Evolutionary conservation across 2,888 invertebrate species (phyloP), one percentile per base, ranked within the genome.

Genomic region (Didymodactylos carnosus): DNA sequence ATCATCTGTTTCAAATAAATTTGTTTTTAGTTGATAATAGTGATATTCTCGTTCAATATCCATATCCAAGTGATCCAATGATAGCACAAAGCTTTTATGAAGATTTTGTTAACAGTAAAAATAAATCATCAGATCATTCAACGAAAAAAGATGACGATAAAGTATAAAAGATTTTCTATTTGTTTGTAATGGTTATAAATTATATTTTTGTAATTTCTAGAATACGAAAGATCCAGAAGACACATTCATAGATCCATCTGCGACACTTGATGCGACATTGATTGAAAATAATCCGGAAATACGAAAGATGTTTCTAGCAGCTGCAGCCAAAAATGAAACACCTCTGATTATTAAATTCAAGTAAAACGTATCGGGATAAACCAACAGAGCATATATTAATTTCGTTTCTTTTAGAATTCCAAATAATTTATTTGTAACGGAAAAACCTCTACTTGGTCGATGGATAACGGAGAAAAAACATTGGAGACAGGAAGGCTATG

Each of bases 401-500:
- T n/a, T 39, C 6, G 49, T 51, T 39, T 25, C 1, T n/a, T 70
- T 70, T 41, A 78, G 73, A 70, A 71, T 80, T 19, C 81, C 83
- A 70, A 75, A 77, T n/a, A 78, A 80, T 73, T 79, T 80, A 14
- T 76, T 81, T 76, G 81, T 82, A 75, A 79, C 80, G 72, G 83
- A 83, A 75, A 81, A 82, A 72, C 83, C 83, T n/a, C 78, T 80
- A 73, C 77, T 83, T 35, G 82, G 80, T 19, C 76, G 81, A 27
- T 83, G 83, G 83, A 81, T 82, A 73, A 77, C 78, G 11, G 76
- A 78, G 8, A 78, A 77, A 69, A 79, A 79, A 73, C 77, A 80
- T 70, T 83, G 83, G 83, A 77, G 79, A 70, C 78, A 79, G 23
- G 81, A 82, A 73, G 82, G 82, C 16, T 81, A 82, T 77, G 77